A percentile compares a stretch with the other conserved stretches of the same genome.
Evolutionary conservation across 2,797 vertebrate species (phyloP).

Genomic region (Myotis myotis): DNA sequence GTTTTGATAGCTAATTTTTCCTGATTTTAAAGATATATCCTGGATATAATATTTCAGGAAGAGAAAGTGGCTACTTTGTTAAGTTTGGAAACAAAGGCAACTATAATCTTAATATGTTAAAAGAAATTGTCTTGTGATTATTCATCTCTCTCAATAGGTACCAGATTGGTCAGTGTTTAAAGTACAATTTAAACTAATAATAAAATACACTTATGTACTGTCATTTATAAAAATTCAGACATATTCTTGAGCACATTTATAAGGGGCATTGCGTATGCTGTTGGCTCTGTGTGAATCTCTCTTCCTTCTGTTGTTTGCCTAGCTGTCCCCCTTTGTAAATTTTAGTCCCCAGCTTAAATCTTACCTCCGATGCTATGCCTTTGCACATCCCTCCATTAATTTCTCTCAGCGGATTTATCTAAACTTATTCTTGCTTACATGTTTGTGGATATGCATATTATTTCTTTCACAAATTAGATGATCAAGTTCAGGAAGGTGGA

Average conservation of each 20-base stretch:
- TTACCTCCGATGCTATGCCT: background rate
- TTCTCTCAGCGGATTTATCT: background rate
- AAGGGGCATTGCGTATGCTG: accelerated
- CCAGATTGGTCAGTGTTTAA: background rate
- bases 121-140: background rate
- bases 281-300: background rate
- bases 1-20: background rate
- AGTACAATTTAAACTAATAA: background rate
- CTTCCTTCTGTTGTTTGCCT: background rate
- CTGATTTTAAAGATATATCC: background rate
- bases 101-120: background rate
- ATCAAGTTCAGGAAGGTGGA: background rate
- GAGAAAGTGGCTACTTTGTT: background rate
- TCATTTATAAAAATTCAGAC: background rate
- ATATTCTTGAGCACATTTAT: background rate
- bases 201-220: background rate
- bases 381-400: background rate
- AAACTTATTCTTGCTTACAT: background rate
- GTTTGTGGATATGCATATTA: background rate
- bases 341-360: background rate
- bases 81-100: background rate
- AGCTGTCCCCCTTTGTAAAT: background rate
- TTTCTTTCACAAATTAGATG: background rate
- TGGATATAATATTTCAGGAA: background rate
- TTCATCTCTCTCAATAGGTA: background rate